Base-by-base conservation (phyloP, 2,888 invertebrate species). In the Tinea pellionella region DNA sequence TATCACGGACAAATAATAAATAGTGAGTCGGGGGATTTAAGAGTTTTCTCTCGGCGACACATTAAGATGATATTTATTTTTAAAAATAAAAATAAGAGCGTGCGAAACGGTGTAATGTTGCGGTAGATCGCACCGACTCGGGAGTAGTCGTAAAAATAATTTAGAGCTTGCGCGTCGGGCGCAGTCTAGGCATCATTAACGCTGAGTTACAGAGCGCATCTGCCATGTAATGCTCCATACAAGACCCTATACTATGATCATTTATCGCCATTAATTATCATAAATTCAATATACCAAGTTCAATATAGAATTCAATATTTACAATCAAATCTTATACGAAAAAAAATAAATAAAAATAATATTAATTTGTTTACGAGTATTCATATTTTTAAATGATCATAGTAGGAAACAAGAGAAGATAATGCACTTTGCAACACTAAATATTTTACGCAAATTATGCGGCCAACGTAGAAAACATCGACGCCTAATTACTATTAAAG, bases 141-240 rank as follows among this genome's bases (percentile, higher is more conserved):
- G 73, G 70, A 71, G 68, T 43, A 71, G 68, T 80, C 79, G 77
- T 85, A 82, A 83, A 82, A 84, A 83, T 82, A 83, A 85, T 85
- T 83, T 84, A 85, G 77, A 75, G 79, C 71, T 73, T 65, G 62
- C 73, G 72, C 82, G 80, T 83, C 80, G 80, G 80, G 69, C 65
- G 63, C 62, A 61, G 63, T 62, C 62, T 62, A 64, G 63, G 61
- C 63, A 61, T 65, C 65, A 64, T 65, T 65, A 65, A 62, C 61
- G 62, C 61, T 60, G 60, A 62, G 61, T 62, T 60, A 24, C 32
- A 24, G 60, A 62, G 61, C 63, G 65, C 63, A 64, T 64, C 63
- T 64, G 64, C 60, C 62, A 61, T 24, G 55, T 18, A n/a, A n/a
- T n/a, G 15, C 47, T 47, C 47, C 47, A 18, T 37, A 37, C 37